phyloP scores from a whole-genome alignment of 2,113 vertebrate genomes.

The Syrrhaptes paradoxus region DNA sequence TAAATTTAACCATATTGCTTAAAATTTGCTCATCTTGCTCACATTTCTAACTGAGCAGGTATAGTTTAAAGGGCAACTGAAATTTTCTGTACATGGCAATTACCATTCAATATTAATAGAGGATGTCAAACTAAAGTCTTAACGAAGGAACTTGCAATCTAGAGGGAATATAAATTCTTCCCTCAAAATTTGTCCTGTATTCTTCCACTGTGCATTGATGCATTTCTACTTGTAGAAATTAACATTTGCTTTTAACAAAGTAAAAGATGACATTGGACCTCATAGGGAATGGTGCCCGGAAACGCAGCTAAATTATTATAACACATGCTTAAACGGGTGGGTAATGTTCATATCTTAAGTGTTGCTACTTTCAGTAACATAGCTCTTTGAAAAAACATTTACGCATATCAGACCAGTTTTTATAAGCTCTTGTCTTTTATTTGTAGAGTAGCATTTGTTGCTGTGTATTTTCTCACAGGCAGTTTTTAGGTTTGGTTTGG shows the following conservation, averaged over 20 bases:
- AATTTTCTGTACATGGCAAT: neutral
- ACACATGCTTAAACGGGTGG: neutral
- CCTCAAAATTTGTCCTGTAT: neutral
- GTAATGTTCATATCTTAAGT: neutral
- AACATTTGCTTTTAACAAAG: conserved; percentile 8
- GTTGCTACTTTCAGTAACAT: neutral
- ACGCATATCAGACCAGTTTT: neutral
- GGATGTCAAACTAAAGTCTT: neutral
- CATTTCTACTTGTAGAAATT: neutral
- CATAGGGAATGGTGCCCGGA: neutral
- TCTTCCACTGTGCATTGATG: neutral
- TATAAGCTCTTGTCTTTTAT: neutral
- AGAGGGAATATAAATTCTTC: neutral
- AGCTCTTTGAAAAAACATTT: neutral
- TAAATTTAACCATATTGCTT: conserved; percentile 5
- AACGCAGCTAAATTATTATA: neutral
- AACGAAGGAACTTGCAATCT: neutral
- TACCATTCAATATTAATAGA: conserved; percentile 11
- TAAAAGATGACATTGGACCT: neutral
- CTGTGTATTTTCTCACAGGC: neutral
- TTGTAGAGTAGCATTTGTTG: neutral
- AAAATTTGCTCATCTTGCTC: conserved; percentile 24
- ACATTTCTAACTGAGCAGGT: neutral
- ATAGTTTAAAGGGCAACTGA: conserved; percentile 10
- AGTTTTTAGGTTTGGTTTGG: neutral